phyloP scores from a whole-genome alignment of 2,888 invertebrate genomes.

The Pterobdella sp. region DNA sequence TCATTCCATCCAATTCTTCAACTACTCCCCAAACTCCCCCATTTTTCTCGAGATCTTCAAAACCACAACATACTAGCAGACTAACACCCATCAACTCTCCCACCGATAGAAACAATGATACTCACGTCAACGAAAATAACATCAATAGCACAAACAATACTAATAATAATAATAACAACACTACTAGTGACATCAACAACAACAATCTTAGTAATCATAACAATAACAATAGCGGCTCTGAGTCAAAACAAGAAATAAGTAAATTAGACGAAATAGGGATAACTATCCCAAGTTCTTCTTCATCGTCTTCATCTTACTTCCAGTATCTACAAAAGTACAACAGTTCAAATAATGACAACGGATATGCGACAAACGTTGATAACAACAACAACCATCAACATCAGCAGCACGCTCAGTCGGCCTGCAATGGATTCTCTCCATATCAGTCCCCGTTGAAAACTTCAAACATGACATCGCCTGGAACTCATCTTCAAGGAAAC shows the following conservation, averaged over 20 bases:
- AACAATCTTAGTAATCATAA: conserved; percentile 18
- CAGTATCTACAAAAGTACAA: neutral
- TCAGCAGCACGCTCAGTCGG: conserved; percentile 17
- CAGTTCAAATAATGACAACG: neutral
- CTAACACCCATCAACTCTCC: neutral
- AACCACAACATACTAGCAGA: neutral
- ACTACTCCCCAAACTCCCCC: conserved; percentile 4
- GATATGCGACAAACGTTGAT: neutral
- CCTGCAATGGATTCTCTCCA: conserved; percentile 21
- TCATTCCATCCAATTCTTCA: conserved; percentile 23
- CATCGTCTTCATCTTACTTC: neutral
- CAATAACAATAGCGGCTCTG: neutral
- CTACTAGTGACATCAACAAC: conserved; percentile 19
- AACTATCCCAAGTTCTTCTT: neutral
- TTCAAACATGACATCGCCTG: conserved; percentile 12
- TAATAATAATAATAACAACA: neutral
- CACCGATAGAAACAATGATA: neutral
- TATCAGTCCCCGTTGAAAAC: conserved; percentile 17
- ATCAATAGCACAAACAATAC: neutral
- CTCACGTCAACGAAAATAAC: neutral
- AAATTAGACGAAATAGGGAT: neutral
- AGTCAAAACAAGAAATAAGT: neutral
- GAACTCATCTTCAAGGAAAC: neutral
- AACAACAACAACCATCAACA: conserved; percentile 12
- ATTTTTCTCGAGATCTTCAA: neutral